Base-by-base conservation (phyloP, 1,140 invertebrate species). In the Arctopsyche grandis region DNA sequence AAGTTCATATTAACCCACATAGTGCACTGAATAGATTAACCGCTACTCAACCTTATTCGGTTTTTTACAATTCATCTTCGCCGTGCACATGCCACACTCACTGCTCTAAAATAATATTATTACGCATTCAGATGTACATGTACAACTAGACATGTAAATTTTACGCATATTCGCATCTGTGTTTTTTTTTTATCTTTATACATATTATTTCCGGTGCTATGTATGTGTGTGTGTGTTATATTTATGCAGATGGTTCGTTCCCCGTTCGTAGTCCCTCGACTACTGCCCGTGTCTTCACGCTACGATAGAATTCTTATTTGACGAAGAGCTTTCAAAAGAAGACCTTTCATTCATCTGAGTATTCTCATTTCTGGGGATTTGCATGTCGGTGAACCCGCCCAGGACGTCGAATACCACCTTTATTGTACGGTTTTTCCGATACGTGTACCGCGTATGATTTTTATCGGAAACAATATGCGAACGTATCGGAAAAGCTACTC, bases 361-460 rank as follows among this genome's bases (percentile, higher is more conserved):
- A 74, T 74, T 56, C 71, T 74, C 71, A 74, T 74, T 74, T 74
- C 71, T 48, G 46, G 24, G 71, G 71, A 74, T 74, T 74, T 74
- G 48, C 71, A 74, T 74, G 43, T 56, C 71, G 21, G 24, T 9
- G 63, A 66, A 66, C 63, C 22, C 63, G 21, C n/a, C 9, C 1
- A 19, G 56, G 19, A 60, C 56, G 56, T 60, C 56, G 19, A 60
- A 60, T 21, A 21, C 56, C 56, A 60, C 9, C 56, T 21, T 21
- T 21, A 60, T 21, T 19, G 29, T 38, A 38, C 29, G 29, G 3
- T 16, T 19, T 60, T 60, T 60, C 56, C 9, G 21, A 60, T 60
- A 60, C 21, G 1, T 60, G 16, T 21, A 60, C 48, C 10, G 48
- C 21, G 21, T 16, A 60, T 52, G 10, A 14, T 52, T 52, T 14